Base-by-base conservation (phyloP, 2,797 vertebrate genomes). In the Sebastes reedi region DNA sequence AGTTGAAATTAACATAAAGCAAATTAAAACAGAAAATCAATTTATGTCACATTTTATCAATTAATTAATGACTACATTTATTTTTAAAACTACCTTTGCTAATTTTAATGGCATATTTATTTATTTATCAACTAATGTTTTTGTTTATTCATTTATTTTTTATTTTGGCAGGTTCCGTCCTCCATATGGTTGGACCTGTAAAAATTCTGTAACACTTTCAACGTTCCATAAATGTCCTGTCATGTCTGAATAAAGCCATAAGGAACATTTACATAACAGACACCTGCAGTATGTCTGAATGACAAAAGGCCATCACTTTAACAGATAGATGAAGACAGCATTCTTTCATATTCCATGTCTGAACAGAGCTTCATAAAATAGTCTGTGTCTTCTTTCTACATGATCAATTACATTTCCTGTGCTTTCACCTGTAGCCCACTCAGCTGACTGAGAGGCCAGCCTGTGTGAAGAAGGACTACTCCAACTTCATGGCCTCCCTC, bases 381-480 rank as follows among this genome's bases (percentile, higher is more conserved):
- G 20, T 60, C 50, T 52, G 20, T 52, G 18, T 52, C 20, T 69
- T 32, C 13, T 59, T 39, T 66, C 4, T 39, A 8, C 3, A 30
- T 22, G 6, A 25, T 34, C 4, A 18, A 0, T 4, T n/a, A 11
- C 1, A 14, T 0, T 10, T 62, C 0, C 11, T 50, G 3, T 67
- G 29, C 16, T 22, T 56, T 59, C 54, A 9, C 56, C 59, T 92
- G 0, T 18, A 99, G 98, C 95, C 95, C 67, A 97, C 97, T n/a
- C 98, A 99, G 88, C 94, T 99, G 68, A 97, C 97, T 0, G 98
- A 99, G 90, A 95, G 98, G 54, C 98, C 98, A 0, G 90, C 97
- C 27, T 99, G 98, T 50, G 97, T 99, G 77, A 99, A 99, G 95
- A 99, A 98, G 87, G 98, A 99, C 87, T 99, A 99, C 89, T 99